Conservation (phyloP, 2,888 invertebrate genomes). For the Erebia epiphron region DNA sequence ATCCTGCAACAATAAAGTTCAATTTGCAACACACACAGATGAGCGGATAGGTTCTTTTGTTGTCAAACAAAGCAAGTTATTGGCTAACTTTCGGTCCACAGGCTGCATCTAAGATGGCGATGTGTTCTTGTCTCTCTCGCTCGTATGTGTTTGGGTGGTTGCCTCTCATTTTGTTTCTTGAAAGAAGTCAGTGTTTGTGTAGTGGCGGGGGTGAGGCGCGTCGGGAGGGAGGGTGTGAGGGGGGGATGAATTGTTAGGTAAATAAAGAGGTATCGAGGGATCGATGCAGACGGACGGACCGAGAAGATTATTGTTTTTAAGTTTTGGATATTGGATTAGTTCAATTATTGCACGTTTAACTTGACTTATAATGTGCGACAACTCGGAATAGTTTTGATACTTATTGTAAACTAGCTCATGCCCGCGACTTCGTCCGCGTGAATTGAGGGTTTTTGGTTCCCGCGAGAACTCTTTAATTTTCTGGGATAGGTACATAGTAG, state of each 20-base stretch:
- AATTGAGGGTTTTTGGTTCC: no score
- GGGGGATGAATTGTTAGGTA: slow-evolving; percentile 58
- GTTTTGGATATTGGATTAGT: neutral
- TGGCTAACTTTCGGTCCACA: slow-evolving; percentile 80
- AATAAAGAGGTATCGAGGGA: slow-evolving; percentile 65
- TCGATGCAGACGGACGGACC: slow-evolving; percentile 52
- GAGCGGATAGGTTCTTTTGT: slow-evolving; percentile 40
- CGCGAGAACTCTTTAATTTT: no score
- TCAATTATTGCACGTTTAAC: neutral
- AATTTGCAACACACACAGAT: slow-evolving; percentile 47
- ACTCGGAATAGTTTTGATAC: no score
- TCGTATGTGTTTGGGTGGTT: slow-evolving; percentile 45
- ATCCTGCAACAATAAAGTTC: slow-evolving; percentile 51
- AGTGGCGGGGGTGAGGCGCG: slow-evolving; percentile 56
- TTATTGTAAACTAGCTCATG: no score
- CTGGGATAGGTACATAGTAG: no score
- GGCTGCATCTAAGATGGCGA: slow-evolving; percentile 81
- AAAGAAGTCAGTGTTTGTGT: slow-evolving; percentile 75
- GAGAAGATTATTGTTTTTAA: slow-evolving; percentile 16
- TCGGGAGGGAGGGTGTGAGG: slow-evolving; percentile 26
- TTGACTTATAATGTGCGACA: neutral
- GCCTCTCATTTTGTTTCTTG: slow-evolving; percentile 68
- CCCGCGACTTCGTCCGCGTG: no score
- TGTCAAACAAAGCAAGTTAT: slow-evolving; percentile 60
- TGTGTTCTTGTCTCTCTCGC: slow-evolving; percentile 57